Evolutionary conservation across 2,888 invertebrate genomes (phyloP), one percentile per base, ranked within the genome.

Genomic region (Hydrotaea diabolus): DNA sequence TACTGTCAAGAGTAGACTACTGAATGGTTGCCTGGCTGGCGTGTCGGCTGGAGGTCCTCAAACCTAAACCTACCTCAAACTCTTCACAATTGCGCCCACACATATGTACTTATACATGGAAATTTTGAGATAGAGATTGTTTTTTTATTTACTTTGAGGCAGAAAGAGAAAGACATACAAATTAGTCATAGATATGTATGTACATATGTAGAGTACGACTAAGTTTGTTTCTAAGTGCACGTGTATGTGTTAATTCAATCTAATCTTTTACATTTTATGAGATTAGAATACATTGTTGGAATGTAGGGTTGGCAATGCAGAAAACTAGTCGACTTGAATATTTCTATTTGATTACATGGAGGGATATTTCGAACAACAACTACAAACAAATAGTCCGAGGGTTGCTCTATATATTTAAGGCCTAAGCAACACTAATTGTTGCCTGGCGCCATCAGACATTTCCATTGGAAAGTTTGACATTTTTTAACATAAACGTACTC

Each of bases 11-110:
- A 62, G n/a, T 59, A 23, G 62, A 13, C 15, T 31, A 31, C n/a
- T 26, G 4, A 23, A 15, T 31, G 7, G n/a, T 31, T 31, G 15
- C n/a, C 31, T 49, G 49, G 49, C n/a, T 49, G 7, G n/a, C n/a
- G n/a, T n/a, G n/a, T 23, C 9, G 23, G 43, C 57, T 21, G 23
- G 23, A 64, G 19, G 62, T 74, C 19, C 53, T 23, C 39, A 26
- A 59, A 23, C 57, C 59, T 46, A 71, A 83, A 80, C 83, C 80
- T 83, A 83, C 80, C 83, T 71, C 83, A 80, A 83, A 80, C 80
- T 73, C 66, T 66, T 19, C 36, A 8, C n/a, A 53, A 77, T 77
- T 80, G 73, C 59, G 77, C 80, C 77, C 55, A 73, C 62, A 66
- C 76, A 76, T n/a, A n/a, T 80, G 72, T 66, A 80, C 80, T 74